These are phyloP conservation scores for Mellilla xanthometata DNA, from an alignment of 2,888 invertebrate genomes.

Conservation along the genomic window DNA sequence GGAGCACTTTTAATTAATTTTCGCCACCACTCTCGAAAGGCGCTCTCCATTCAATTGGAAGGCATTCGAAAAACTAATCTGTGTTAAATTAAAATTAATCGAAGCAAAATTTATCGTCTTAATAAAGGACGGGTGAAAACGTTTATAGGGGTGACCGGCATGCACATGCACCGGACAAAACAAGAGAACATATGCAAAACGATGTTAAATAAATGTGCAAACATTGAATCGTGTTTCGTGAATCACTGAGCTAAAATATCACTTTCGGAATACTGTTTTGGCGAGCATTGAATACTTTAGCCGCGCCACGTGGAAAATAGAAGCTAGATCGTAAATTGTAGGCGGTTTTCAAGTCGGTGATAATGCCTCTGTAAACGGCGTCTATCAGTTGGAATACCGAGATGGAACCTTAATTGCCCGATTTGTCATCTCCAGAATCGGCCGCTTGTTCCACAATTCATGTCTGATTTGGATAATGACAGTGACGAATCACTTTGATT, in stretches of 20 bases:
- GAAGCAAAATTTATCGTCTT: slow-evolving; percentile 21
- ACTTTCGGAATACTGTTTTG: slow-evolving; percentile 24
- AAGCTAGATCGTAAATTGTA: slow-evolving; percentile 10
- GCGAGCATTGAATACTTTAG: slow-evolving; percentile 25
- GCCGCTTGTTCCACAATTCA: slow-evolving; percentile 16
- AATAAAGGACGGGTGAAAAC: slow-evolving; percentile 1
- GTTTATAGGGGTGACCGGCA: slow-evolving; percentile 13
- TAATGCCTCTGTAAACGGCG: slow-evolving; percentile 2
- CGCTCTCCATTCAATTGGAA: slow-evolving; percentile 26
- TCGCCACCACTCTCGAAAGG: slow-evolving; percentile 31
- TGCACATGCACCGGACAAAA: slow-evolving; percentile 9
- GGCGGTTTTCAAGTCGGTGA: not conserved
- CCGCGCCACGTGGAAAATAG: slow-evolving; percentile 17
- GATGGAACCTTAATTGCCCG: slow-evolving; percentile 11
- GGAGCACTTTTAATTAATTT: slow-evolving; percentile 47
- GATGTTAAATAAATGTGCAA: slow-evolving; percentile 29
- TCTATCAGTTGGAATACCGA: slow-evolving; percentile 7
- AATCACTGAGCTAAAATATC: slow-evolving; percentile 31
- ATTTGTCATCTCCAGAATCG: slow-evolving; percentile 21
- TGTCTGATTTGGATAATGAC: slow-evolving; percentile 16
- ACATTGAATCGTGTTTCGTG: slow-evolving; percentile 31
- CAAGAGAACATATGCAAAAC: slow-evolving; percentile 20
- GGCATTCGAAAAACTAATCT: slow-evolving; percentile 27
- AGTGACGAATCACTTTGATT: slow-evolving; percentile 18
- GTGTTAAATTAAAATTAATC: slow-evolving; percentile 25